Evolutionary conservation across 2,888 invertebrate genomes (phyloP).

Genomic region (Ametastegia equiseti): DNA sequence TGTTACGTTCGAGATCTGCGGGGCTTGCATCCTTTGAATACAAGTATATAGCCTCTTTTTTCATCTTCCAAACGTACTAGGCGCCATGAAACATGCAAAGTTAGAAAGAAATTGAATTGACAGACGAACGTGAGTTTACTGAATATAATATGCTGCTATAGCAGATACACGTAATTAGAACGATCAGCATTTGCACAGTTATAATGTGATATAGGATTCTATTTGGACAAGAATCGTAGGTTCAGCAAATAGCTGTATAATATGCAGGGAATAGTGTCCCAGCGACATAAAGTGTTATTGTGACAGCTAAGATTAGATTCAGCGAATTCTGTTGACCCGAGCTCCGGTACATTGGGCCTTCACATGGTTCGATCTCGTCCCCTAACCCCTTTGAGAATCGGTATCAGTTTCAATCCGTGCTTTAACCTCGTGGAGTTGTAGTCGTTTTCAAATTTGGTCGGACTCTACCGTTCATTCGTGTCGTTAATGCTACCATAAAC

Average conservation of each 20-base stretch:
- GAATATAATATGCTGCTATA: too few species aligned
- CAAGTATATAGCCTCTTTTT: too few species aligned
- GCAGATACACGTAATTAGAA: too few species aligned
- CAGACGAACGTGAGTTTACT: too few species aligned
- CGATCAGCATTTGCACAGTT: too few species aligned
- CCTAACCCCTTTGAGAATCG: not conserved
- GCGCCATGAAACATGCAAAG: too few species aligned
- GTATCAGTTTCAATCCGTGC: not conserved
- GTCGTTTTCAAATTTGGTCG: slow-evolving; percentile 10
- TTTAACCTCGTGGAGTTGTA: not conserved
- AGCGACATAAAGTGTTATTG: not conserved
- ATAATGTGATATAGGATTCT: not conserved
- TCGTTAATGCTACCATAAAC: slow-evolving; percentile 73
- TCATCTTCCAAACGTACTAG: too few species aligned
- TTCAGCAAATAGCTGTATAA: too few species aligned
- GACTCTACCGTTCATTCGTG: slow-evolving; percentile 44
- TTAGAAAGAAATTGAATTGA: too few species aligned
- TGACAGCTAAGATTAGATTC: not conserved
- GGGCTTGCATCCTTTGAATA: too few species aligned
- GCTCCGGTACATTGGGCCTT: not conserved
- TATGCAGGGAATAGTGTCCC: not conserved
- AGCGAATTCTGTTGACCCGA: not conserved
- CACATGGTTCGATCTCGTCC: not conserved
- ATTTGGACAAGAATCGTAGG: not conserved
- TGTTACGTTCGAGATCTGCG: too few species aligned